Evolutionary conservation across 2,888 invertebrate genomes (phyloP).

Genomic region (Pollenia amentaria): DNA sequence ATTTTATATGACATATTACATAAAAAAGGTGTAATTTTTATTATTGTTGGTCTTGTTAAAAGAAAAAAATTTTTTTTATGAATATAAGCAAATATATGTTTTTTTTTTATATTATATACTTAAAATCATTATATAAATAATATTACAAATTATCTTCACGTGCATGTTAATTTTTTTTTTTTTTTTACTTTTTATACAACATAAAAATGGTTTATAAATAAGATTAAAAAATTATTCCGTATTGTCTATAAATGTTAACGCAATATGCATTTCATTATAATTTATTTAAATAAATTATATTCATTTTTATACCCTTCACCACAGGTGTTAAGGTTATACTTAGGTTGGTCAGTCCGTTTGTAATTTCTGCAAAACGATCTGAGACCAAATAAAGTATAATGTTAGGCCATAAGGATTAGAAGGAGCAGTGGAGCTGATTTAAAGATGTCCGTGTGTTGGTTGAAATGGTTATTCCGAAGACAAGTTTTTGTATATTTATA

Average conservation of each 20-base stretch:
- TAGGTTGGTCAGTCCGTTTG: no score
- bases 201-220: conserved; percentile 46
- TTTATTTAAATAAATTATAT: conserved; percentile 34
- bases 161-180: conserved; percentile 50
- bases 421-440: no score
- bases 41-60: conserved; percentile 62
- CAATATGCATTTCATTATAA: conserved; percentile 48
- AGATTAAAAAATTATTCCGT: conserved; percentile 43
- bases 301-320: not conserved
- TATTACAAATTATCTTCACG: conserved; percentile 65
- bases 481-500: no score
- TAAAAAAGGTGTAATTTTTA: conserved; percentile 72
- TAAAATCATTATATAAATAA: conserved; percentile 38
- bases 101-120: conserved; percentile 22
- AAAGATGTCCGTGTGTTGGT: no score
- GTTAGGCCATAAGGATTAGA: no score
- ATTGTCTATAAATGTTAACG: conserved; percentile 52
- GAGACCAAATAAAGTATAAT: no score
- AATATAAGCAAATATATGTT: not conserved
- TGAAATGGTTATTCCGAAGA: no score
- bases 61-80: conserved; percentile 19
- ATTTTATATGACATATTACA: conserved; percentile 70
- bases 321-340: no score
- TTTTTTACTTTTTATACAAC: conserved; percentile 7
- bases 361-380: no score